A percentile compares a stretch with the other conserved stretches of the same genome.
Conservation (phyloP, 2,113 vertebrate species). For the Galbula dea region DNA sequence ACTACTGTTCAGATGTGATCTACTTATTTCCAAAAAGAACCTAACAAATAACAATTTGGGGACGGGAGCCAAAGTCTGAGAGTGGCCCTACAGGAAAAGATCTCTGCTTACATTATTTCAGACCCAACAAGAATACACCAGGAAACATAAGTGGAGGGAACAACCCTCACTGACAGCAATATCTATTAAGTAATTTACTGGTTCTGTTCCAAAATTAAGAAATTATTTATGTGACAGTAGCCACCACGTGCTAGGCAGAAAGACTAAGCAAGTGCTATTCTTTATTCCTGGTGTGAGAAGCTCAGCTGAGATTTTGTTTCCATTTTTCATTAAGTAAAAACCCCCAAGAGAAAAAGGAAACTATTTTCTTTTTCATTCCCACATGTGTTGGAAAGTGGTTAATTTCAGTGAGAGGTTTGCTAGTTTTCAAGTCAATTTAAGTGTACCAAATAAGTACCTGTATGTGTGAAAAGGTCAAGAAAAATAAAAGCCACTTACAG, state of each 20-base stretch:
- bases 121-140: not conserved
- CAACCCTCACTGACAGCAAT: not conserved
- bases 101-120: not conserved
- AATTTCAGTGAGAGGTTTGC: not conserved
- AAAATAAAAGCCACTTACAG: not conserved
- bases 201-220: not conserved
- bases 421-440: not conserved
- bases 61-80: not conserved
- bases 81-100: not conserved
- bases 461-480: not conserved
- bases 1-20: not conserved
- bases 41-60: accelerated
- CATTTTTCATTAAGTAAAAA: not conserved
- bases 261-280: not conserved
- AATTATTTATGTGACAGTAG: not conserved
- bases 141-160: not conserved
- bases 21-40: not conserved
- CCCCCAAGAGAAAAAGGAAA: not conserved
- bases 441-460: not conserved
- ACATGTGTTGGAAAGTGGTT: not conserved
- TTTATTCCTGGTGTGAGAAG: not conserved
- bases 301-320: not conserved
- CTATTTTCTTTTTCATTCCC: not conserved
- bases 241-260: not conserved
- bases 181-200: not conserved